phyloP scores from a whole-genome alignment of 2,797 vertebrate genomes.

The Uromys caudimaculatus region DNA sequence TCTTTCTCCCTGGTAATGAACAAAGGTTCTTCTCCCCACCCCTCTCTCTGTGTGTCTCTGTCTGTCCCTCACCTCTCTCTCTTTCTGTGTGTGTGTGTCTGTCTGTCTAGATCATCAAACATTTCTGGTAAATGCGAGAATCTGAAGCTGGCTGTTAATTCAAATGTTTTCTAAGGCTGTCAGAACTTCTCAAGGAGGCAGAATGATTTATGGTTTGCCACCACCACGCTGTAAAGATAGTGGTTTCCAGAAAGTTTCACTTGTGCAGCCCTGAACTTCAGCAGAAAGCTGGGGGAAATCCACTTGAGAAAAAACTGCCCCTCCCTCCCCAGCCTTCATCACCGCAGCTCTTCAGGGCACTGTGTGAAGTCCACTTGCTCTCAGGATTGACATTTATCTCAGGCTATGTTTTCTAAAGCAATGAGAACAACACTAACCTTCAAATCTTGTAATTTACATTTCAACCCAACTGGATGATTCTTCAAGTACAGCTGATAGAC shows the following conservation, averaged over 20 bases:
- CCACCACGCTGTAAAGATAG: neutral
- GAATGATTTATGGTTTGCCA: slow-evolving; percentile 57
- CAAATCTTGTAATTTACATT: neutral
- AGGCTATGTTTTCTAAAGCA: neutral
- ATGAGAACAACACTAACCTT: neutral
- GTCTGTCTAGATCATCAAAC: neutral
- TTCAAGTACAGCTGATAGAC: neutral
- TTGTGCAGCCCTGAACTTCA: neutral
- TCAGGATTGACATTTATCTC: neutral
- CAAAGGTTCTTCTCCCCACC: neutral
- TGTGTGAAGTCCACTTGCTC: neutral
- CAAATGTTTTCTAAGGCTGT: slow-evolving; percentile 11
- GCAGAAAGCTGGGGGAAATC: slow-evolving; percentile 46
- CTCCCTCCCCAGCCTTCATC: too few relatives aligned
- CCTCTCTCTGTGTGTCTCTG: neutral
- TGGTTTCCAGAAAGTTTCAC: slow-evolving; percentile 59
- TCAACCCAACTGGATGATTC: neutral
- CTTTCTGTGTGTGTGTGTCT: neutral
- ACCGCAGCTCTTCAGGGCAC: neutral
- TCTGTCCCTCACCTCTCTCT: neutral
- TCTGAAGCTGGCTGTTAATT: slow-evolving; percentile 3
- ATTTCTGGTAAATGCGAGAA: slow-evolving; percentile 47
- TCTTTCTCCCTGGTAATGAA: slow-evolving; percentile 13
- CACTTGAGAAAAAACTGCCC: neutral
- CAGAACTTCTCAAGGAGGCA: neutral